Base-by-base conservation (phyloP, 1,140 invertebrate species). In the Drosophila subpulchrella region DNA sequence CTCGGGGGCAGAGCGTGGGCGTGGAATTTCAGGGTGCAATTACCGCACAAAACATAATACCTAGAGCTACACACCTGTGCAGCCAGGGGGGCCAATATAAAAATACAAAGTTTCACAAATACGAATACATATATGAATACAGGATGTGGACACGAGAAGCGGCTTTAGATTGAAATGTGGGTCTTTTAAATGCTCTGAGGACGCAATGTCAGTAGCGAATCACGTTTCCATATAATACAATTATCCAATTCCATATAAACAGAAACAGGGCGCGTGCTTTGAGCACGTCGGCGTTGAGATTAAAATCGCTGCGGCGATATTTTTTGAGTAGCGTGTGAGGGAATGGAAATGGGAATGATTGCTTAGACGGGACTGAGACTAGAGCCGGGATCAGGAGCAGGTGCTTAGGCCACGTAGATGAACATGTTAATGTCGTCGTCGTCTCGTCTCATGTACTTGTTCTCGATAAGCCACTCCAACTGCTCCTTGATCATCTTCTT, bases 401-500 rank as follows among this genome's bases (percentile, higher is more conserved):
- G 5, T 20, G 42, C 54, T 77, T 95, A 99, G 92, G 98, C 97
- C 95, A 99, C 97, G 93, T 99, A 99, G 89, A 99, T 97, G 94
- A 99, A 99, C 83, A 97, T 97, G 93, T 99, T 99, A 89, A 99
- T 99, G 93, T 99, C 98, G 77, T 98, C 97, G 83, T 99, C 98
- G 93, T 99, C 98, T 74, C 99, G 94, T 65, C 95, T 94, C 96
- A 99, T 99, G 92, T 99, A 99, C 93, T 99, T 99, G 91, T 99
- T 97, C 93, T 99, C 98, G 78, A 99, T 99, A 10, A 99, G 94
- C 98, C 98, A 99, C 93, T 99, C 98, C 36, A 99, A 96, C 94
- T 99, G 98, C 94, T 99, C 98, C 93, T 99, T 99, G 76, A 99
- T 99, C 96, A 99, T 97, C 93, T 99, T 99, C 93, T 99, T 99